Conservation (phyloP, 2,888 invertebrate species). For the Tholera decimalis region DNA sequence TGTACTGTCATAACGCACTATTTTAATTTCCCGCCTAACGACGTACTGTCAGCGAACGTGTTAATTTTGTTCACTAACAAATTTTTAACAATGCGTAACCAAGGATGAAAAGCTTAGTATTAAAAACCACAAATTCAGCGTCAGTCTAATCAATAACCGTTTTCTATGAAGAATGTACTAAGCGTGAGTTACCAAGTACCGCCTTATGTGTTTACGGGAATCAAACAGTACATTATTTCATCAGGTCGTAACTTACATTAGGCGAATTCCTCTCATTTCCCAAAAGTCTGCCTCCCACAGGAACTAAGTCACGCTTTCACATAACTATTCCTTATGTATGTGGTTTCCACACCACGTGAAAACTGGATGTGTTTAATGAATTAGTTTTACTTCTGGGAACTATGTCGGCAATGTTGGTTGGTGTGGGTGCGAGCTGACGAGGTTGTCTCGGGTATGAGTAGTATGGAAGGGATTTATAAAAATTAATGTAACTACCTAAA, state of each 20-base stretch:
- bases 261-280: conserved; percentile 2
- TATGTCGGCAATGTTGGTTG: neutral
- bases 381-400: conserved; percentile 22
- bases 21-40: too few relatives aligned
- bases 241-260: conserved; percentile 6
- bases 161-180: conserved; percentile 4
- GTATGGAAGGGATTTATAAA: neutral
- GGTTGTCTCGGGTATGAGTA: neutral
- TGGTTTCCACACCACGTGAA: conserved; percentile 17
- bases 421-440: neutral
- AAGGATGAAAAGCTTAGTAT: neutral
- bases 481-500: too few relatives aligned
- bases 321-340: conserved; percentile 43
- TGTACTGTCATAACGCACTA: too few relatives aligned
- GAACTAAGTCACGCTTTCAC: conserved; percentile 22
- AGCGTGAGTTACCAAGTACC: neutral
- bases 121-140: neutral
- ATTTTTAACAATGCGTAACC: neutral
- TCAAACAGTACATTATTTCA: conserved; percentile 12
- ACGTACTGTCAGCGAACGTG: too few relatives aligned
- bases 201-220: neutral
- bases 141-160: neutral
- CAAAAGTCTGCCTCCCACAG: neutral
- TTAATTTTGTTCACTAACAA: too few relatives aligned
- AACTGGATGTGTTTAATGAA: conserved; percentile 22